These are phyloP conservation scores for Ciconia stormi DNA, from an alignment of 2,113 vertebrate species.

Conservation along the genomic window DNA sequence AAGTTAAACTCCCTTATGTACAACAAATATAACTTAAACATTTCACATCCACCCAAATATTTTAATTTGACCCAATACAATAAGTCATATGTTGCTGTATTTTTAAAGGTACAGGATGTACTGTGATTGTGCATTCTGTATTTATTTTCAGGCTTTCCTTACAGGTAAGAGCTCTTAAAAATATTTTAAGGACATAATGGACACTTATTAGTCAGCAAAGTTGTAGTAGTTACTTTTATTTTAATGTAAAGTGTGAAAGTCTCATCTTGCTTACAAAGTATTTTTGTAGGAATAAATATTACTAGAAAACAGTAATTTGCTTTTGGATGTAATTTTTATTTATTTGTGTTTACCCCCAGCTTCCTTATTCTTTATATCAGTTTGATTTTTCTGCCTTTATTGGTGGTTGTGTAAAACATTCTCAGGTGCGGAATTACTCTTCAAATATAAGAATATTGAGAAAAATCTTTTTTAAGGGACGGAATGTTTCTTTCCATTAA, in stretches of 20 bases:
- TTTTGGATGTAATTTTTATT: not conserved
- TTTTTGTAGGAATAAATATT: not conserved
- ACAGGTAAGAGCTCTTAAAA: not conserved
- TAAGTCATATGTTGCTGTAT: not conserved
- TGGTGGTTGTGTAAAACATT: not conserved
- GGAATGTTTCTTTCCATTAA: not conserved
- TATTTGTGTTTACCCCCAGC: not conserved
- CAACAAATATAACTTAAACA: not conserved
- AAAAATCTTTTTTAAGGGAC: not conserved
- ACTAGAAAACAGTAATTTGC: not conserved
- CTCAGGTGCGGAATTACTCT: not conserved
- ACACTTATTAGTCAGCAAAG: not conserved
- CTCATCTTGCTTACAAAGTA: not conserved
- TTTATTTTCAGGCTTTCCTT: not conserved
- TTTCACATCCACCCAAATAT: conserved; percentile 35
- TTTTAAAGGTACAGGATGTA: not conserved
- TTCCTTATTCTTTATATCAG: not conserved
- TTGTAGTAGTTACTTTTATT: not conserved
- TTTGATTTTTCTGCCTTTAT: not conserved
- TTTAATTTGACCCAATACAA: conserved; percentile 17
- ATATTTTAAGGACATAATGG: not conserved
- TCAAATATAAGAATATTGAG: not conserved
- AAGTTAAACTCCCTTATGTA: conserved; percentile 35
- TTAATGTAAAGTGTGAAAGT: not conserved
- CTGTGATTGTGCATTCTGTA: not conserved